Evolutionary conservation across 2,113 vertebrate species (phyloP).

Genomic region (Leptocoma aspasia): DNA sequence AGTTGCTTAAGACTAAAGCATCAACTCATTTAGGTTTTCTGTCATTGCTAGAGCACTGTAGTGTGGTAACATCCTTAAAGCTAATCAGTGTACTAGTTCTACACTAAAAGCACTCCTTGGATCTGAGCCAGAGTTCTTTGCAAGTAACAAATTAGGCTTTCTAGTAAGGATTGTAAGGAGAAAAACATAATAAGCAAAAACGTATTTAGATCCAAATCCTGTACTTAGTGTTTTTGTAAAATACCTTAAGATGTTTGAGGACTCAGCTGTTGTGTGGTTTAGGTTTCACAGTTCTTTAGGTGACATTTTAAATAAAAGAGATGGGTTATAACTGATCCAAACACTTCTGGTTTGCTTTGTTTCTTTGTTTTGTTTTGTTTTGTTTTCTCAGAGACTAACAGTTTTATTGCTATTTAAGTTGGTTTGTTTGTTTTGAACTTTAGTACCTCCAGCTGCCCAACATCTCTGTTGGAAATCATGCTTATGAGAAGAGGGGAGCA

Average conservation of each 20-base stretch:
- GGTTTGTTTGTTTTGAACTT: not conserved
- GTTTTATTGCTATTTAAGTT: not conserved
- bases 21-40: not conserved
- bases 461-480: slow-evolving; percentile 86
- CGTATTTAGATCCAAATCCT: not conserved
- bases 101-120: not conserved
- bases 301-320: not conserved
- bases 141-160: not conserved
- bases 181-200: not conserved
- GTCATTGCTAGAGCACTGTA: not conserved
- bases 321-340: not conserved
- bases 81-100: not conserved
- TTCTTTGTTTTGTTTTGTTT: not conserved
- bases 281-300: not conserved
- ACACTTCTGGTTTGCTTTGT: not conserved
- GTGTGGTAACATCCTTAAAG: not conserved
- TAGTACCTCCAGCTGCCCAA: slow-evolving; percentile 84
- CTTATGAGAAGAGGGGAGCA: slow-evolving; percentile 74
- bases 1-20: not conserved
- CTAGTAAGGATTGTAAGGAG: not conserved
- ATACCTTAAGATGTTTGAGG: not conserved
- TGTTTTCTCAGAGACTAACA: not conserved
- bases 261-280: not conserved
- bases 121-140: not conserved
- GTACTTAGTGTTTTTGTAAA: not conserved